A percentile compares a stretch with the other conserved stretches of the same genome.
Conservation (phyloP, 2,797 vertebrate genomes). For the Myiotriccus ornatus region DNA sequence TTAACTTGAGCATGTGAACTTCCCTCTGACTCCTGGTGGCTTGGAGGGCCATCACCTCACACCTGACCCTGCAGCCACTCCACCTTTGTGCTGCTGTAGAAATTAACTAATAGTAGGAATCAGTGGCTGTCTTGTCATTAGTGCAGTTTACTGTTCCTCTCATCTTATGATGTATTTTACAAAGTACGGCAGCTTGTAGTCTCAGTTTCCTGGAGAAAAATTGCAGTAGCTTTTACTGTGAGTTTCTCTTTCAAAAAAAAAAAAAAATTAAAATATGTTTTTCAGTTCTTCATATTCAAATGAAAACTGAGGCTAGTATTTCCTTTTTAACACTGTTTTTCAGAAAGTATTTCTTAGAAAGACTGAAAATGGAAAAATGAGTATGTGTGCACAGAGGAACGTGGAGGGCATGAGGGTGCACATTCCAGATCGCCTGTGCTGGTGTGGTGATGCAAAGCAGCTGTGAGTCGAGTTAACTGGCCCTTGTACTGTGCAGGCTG, state of each 20-base stretch:
- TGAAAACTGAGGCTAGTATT: background rate
- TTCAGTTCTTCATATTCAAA: background rate
- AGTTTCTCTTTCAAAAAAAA: background rate
- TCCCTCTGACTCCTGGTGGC: background rate
- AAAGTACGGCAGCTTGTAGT: background rate
- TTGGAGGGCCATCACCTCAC: background rate
- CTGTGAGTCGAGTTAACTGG: background rate
- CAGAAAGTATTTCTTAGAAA: background rate
- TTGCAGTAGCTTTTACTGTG: background rate
- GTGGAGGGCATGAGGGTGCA: constrained; percentile 28
- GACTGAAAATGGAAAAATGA: background rate
- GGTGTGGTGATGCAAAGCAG: constrained; percentile 21
- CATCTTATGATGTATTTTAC: background rate
- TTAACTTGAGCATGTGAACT: background rate
- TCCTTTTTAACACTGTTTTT: background rate
- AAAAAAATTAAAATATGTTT: background rate
- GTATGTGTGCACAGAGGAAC: background rate
- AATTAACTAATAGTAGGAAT: background rate
- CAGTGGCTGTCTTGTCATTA: background rate
- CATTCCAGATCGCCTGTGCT: constrained; percentile 20
- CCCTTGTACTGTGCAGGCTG: background rate
- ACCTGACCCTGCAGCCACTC: background rate
- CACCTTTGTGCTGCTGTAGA: background rate
- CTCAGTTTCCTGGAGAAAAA: background rate
- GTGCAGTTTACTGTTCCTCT: background rate